These are phyloP conservation scores for Platycnemis pennipes DNA, from an alignment of 2,888 invertebrate species.

Conservation along the genomic window DNA sequence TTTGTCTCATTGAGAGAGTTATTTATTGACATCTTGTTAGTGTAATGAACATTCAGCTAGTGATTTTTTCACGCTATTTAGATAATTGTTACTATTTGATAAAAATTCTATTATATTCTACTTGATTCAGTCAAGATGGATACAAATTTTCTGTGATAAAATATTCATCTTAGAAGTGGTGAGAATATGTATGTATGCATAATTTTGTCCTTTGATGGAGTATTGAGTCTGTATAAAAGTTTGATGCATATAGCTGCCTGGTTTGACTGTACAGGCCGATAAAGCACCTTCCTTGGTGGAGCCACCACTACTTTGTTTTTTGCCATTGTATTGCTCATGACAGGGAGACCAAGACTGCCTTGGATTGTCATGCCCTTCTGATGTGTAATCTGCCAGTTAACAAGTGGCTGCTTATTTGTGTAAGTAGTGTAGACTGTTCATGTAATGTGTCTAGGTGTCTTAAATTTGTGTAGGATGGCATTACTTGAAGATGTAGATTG, in stretches of 20 bases:
- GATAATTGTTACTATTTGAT: conserved; percentile 60
- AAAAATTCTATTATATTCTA: conserved; percentile 59
- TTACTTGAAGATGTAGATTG: conserved; percentile 18
- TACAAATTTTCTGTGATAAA: conserved; percentile 66
- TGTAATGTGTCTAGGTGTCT: conserved; percentile 48
- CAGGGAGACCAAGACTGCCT: conserved; percentile 24
- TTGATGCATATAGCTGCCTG: neutral
- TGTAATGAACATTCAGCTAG: conserved; percentile 2
- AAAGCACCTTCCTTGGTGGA: conserved; percentile 67
- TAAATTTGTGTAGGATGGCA: conserved; percentile 44
- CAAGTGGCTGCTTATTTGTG: conserved; percentile 58
- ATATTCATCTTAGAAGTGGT: conserved; percentile 39
- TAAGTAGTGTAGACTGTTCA: conserved; percentile 47
- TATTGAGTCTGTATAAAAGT: neutral
- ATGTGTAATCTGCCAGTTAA: conserved; percentile 10
- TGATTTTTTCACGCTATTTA: conserved; percentile 44
- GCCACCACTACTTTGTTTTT: conserved; percentile 45
- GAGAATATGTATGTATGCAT: conserved; percentile 30
- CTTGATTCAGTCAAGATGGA: conserved; percentile 50
- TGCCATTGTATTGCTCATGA: conserved; percentile 45
- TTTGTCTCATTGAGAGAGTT: conserved; percentile 22
- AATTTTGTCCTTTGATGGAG: conserved; percentile 21
- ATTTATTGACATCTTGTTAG: conserved; percentile 3
- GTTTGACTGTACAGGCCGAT: conserved; percentile 56
- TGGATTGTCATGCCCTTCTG: conserved; percentile 1